Evolutionary conservation across 1,140 invertebrate genomes (phyloP).

Genomic region (Drosophila erecta): DNA sequence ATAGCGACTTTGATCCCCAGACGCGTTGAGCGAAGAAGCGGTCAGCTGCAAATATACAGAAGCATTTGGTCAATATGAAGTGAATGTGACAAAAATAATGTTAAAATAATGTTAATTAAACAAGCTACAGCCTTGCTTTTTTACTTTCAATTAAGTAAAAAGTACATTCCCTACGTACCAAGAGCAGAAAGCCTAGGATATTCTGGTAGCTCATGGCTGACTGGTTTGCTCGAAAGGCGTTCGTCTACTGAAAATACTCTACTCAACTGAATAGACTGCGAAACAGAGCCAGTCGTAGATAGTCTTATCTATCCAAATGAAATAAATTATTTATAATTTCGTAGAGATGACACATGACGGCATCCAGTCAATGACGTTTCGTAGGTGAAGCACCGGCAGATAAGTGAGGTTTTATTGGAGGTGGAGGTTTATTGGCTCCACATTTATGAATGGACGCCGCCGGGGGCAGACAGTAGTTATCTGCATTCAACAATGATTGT

Average conservation of each 20-base stretch:
- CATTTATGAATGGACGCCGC: constrained; percentile 30
- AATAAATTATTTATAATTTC: constrained; percentile 23
- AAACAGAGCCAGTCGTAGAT: constrained; percentile 27
- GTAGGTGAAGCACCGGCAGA: constrained; percentile 25
- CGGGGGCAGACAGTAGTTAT: constrained; percentile 1
- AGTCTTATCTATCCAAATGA: constrained; percentile 29
- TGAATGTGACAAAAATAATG: too few relatives aligned
- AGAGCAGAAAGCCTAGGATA: background rate
- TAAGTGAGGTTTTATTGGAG: background rate
- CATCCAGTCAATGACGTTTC: constrained; percentile 35
- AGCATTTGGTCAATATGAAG: too few relatives aligned
- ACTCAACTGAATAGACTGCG: constrained; percentile 9
- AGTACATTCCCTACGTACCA: constrained; percentile 6
- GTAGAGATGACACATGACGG: constrained; percentile 29
- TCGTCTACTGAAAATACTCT: constrained; percentile 44
- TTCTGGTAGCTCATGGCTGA: constrained; percentile 23
- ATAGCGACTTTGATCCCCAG: constrained; percentile 46
- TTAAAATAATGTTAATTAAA: too few relatives aligned
- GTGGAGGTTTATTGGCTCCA: constrained; percentile 5
- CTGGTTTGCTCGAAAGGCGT: constrained; percentile 34
- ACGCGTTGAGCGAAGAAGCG: background rate
- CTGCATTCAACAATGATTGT: background rate
- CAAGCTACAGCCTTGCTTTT: too few relatives aligned
- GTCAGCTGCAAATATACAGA: background rate
- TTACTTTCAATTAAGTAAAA: too few relatives aligned